These are phyloP conservation scores for Empidonax traillii DNA, from an alignment of 2,113 vertebrate species.

Conservation along the genomic window DNA sequence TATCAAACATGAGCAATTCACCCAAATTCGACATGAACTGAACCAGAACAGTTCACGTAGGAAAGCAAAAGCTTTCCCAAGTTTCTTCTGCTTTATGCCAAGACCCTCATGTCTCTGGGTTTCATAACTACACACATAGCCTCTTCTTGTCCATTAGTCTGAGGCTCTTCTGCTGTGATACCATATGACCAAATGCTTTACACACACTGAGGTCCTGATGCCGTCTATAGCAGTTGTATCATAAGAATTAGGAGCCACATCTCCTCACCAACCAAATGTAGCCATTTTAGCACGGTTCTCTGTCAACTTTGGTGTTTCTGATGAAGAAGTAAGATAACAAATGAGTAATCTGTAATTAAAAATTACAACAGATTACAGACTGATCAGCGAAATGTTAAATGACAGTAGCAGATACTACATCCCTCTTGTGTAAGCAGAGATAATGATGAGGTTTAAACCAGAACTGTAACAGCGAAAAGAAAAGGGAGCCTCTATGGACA, in stretches of 20 bases:
- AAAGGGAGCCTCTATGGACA: background rate
- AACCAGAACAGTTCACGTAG: background rate
- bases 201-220: background rate
- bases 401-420: background rate
- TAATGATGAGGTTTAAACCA: background rate
- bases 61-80: background rate
- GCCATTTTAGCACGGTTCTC: background rate
- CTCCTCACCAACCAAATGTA: background rate
- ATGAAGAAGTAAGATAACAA: background rate
- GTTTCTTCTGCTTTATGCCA: background rate
- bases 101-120: background rate
- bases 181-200: background rate
- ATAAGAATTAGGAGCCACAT: background rate
- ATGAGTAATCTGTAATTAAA: background rate
- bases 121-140: background rate
- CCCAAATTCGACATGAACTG: background rate
- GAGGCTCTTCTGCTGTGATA: background rate
- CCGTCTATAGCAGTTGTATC: background rate
- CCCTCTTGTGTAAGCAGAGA: background rate
- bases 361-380: background rate
- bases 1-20: background rate
- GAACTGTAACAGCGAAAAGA: background rate
- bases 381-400: background rate
- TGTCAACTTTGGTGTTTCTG: background rate
- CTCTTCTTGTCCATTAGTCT: background rate